Base-by-base conservation (phyloP, 2,113 vertebrate genomes). In the Semnornis frantzii region DNA sequence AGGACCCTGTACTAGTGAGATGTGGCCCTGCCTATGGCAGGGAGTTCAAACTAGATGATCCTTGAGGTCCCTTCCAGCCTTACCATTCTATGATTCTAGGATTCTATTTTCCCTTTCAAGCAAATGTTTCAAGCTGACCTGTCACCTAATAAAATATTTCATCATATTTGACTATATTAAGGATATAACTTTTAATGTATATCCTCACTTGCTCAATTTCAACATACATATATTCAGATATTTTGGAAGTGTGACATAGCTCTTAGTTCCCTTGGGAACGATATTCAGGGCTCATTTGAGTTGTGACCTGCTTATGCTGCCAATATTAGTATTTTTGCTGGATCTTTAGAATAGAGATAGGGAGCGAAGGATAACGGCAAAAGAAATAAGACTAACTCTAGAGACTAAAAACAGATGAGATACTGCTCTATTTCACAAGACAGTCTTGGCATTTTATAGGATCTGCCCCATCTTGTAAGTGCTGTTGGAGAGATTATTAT, bases 251-350 rank as follows among this genome's bases (percentile, higher is more conserved):
- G 44, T 96, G 93, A 93, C 92, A 97, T 14, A 73, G 85, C 92
- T 97, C 33, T 92, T 82, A 31, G 71, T 96, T 97, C 97, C 94
- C 96, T 64, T 85, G 96, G 91, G 96, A 98, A 77, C 48, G 80
- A 92, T 92, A 73, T 91, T 96, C 95, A 96, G 93, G 97, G 84
- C 91, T 97, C 91, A 95, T 97, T 95, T 97, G 69, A 97, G 87
- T 89, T 95, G 78, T 97, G 97, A 98, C 97, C 92, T 96, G 94
- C 85, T 97, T 97, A 97, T 95, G 81, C 89, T 97, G 93, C 87
- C 94, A 97, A 69, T 91, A 96, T 98, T 97, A 96, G 87, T 95
- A 96, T 93, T 97, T 97, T 93, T 93, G 89, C 60, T 94, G 86
- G 52, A 89, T 95, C 94, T 97, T 97, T 97, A 95, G 96, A 97